A percentile compares a stretch with the other conserved stretches of the same genome.
Conservation (phyloP, 2,113 vertebrate genomes). For the Climacteris rufus region DNA sequence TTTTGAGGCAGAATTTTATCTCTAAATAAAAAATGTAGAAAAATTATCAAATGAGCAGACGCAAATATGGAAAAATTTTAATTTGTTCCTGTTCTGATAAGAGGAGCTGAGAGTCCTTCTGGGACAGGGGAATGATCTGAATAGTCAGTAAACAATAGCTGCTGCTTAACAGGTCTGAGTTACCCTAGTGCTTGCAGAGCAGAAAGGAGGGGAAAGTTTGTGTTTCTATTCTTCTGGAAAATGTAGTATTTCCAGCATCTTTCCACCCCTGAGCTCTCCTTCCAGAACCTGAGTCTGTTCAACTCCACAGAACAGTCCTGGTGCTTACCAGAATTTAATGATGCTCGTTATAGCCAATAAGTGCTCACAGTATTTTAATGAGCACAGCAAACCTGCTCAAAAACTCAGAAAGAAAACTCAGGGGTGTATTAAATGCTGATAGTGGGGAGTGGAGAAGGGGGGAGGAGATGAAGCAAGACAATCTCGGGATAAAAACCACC, state of each 20-base stretch:
- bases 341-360: conserved; percentile 34
- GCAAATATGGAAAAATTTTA: conserved; percentile 6
- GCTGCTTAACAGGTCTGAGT: not conserved
- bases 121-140: not conserved
- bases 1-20: conserved; percentile 33
- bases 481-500: not conserved
- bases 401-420: not conserved
- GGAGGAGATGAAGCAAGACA: not conserved
- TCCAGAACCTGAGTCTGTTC: not conserved
- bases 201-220: not conserved
- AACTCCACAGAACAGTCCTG: conserved; percentile 9
- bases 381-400: conserved; percentile 13
- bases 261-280: not conserved
- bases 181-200: not conserved
- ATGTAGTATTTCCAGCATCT: not conserved
- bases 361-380: conserved; percentile 41
- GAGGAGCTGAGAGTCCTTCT: not conserved
- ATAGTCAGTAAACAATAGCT: not conserved
- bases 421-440: conserved; percentile 20
- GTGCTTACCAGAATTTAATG: conserved; percentile 35
- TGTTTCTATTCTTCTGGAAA: not conserved
- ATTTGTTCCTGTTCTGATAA: conserved; percentile 7
- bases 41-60: conserved; percentile 18
- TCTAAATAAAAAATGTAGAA: not conserved
- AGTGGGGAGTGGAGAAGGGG: not conserved